Conservation (phyloP, 2,113 vertebrate species). For the Prolemur simus region DNA sequence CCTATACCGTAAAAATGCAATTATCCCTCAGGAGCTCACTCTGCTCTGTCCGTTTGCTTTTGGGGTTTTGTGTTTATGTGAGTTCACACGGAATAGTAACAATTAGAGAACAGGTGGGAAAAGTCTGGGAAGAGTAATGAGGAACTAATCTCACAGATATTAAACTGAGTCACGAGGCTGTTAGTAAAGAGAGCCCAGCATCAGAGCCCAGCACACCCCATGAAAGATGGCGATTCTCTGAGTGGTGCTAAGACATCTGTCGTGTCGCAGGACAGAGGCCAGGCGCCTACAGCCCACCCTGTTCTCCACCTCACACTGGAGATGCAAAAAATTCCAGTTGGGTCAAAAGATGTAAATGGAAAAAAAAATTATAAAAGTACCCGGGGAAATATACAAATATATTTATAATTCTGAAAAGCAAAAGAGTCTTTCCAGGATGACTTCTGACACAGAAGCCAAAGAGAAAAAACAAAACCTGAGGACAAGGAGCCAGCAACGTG, state of each 20-base stretch:
- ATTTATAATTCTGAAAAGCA: not conserved
- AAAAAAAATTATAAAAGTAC: not conserved
- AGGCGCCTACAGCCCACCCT: no score
- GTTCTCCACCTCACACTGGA: not conserved
- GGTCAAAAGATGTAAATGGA: not conserved
- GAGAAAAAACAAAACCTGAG: not conserved
- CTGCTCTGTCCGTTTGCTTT: no score
- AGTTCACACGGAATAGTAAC: not conserved
- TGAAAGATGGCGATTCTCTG: no score
- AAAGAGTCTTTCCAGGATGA: not conserved
- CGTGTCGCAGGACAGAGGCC: no score
- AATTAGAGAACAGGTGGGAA: not conserved
- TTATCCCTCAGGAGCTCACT: no score
- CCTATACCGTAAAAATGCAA: rapidly evolving
- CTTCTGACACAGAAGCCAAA: not conserved
- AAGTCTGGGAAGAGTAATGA: not conserved
- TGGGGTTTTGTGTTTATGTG: not conserved
- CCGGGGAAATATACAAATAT: not conserved
- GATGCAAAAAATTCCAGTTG: not conserved
- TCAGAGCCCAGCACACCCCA: no score
- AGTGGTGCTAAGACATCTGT: no score
- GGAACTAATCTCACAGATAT: no score
- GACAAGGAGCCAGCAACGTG: rapidly evolving
- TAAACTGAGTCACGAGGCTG: not conserved
- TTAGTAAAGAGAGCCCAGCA: not conserved